A percentile compares a stretch with the other conserved stretches of the same genome.
Conservation (phyloP, 2,797 vertebrate species). For the Acanthurus lineatus region DNA sequence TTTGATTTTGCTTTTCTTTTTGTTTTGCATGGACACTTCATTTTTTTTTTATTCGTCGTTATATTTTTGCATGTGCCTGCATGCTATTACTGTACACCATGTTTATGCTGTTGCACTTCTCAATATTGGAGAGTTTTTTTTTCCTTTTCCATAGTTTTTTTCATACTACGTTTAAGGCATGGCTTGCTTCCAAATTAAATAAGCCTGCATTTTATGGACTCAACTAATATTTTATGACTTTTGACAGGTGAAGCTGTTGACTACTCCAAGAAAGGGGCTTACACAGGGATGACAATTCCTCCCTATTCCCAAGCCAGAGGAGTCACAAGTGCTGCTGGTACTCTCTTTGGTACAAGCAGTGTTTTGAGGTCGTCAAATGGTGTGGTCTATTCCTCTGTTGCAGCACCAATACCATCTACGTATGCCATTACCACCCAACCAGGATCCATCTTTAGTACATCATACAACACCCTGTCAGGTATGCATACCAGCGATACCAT, state of each 20-base stretch:
- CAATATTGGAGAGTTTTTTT: slow-evolving; percentile 79
- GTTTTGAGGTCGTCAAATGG: slow-evolving; percentile 97
- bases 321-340: slow-evolving; percentile 86
- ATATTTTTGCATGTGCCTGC: slow-evolving; percentile 90
- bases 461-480: slow-evolving; percentile 90
- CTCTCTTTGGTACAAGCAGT: slow-evolving; percentile 91
- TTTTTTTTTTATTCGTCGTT: slow-evolving; percentile 69
- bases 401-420: slow-evolving; percentile 94
- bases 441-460: slow-evolving; percentile 97
- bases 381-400: slow-evolving; percentile 97
- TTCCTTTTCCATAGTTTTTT: slow-evolving; percentile 83
- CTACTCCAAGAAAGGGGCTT: slow-evolving; percentile 97
- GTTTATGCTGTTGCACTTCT: slow-evolving; percentile 82
- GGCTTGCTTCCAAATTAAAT: slow-evolving; percentile 78
- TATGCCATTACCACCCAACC: slow-evolving; percentile 99
- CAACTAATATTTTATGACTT: slow-evolving; percentile 91
- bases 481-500: slow-evolving; percentile 92
- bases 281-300: slow-evolving; percentile 91
- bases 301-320: slow-evolving; percentile 97
- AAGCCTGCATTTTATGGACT: slow-evolving; percentile 78
- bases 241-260: slow-evolving; percentile 99
- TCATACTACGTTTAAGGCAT: slow-evolving; percentile 83
- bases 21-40: slow-evolving; percentile 82
- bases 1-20: slow-evolving; percentile 66
- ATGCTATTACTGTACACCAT: slow-evolving; percentile 84